Conservation (phyloP, 2,113 vertebrate species). For the Rhea americana region DNA sequence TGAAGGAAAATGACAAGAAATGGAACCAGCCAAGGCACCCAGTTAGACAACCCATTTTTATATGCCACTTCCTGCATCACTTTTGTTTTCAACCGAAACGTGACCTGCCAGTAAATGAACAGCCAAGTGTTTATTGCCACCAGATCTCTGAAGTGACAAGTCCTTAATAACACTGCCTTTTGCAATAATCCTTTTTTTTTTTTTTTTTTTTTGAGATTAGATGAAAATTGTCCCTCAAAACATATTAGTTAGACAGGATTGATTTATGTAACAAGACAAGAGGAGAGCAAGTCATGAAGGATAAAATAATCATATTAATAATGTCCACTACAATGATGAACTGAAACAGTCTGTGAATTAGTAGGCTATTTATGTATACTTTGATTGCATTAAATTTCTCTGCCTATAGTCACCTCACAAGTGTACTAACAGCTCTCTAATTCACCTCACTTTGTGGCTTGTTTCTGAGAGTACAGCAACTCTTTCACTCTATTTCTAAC, state of each 20-base stretch:
- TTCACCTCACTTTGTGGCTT: not conserved
- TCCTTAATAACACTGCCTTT: conserved; percentile 42
- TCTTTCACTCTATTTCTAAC: not conserved
- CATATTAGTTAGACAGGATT: not conserved
- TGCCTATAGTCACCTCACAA: not conserved
- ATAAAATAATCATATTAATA: conserved; percentile 58
- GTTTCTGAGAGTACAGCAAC: not conserved
- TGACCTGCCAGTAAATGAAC: conserved; percentile 48
- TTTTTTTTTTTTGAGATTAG: not conserved
- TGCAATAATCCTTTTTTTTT: not conserved
- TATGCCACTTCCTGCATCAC: not conserved
- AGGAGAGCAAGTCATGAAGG: not conserved
- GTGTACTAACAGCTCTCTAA: not conserved
- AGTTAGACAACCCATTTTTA: not conserved
- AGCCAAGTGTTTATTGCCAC: not conserved
- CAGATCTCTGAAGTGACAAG: conserved; percentile 38
- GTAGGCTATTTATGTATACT: conserved; percentile 4
- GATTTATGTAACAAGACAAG: conserved; percentile 10
- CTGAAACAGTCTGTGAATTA: conserved; percentile 12
- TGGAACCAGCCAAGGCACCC: not conserved
- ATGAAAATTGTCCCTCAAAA: conserved; percentile 28
- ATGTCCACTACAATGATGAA: conserved; percentile 22
- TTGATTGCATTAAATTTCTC: not conserved
- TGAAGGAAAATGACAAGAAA: conserved; percentile 39
- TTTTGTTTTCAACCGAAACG: conserved; percentile 54